These are phyloP conservation scores for Aquatica leii DNA, from an alignment of 2,888 invertebrate species.

Conservation along the genomic window DNA sequence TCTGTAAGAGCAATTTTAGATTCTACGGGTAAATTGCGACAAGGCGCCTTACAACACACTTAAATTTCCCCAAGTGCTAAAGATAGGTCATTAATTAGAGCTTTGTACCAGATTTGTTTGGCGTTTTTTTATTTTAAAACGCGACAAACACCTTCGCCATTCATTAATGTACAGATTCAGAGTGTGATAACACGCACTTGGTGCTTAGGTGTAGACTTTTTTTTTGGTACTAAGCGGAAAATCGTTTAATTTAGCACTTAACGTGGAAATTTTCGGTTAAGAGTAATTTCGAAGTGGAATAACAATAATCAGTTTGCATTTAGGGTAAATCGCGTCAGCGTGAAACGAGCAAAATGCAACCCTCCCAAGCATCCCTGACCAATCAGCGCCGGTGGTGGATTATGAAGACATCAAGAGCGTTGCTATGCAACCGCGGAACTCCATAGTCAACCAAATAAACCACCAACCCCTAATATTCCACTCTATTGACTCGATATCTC, in stretches of 20 bases:
- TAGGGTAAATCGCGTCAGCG: conserved; percentile 55
- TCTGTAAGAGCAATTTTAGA: conserved; percentile 27
- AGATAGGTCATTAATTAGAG: conserved; percentile 33
- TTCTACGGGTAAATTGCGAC: conserved; percentile 36
- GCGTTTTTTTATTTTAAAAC: conserved; percentile 11
- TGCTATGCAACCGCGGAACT: conserved; percentile 60
- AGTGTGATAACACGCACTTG: neutral
- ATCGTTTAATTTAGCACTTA: neutral
- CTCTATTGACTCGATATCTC: conserved; percentile 28
- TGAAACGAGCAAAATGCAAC: conserved; percentile 54
- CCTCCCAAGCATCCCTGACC: conserved; percentile 56
- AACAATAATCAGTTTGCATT: conserved; percentile 37
- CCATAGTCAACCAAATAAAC: conserved; percentile 48
- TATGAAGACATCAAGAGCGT: conserved; percentile 57
- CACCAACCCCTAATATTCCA: conserved; percentile 42
- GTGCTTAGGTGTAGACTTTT: no score
- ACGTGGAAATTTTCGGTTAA: conserved; percentile 14
- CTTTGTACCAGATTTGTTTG: conserved; percentile 10
- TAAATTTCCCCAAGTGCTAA: conserved; percentile 28
- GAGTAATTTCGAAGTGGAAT: conserved; percentile 18
- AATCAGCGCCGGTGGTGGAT: conserved; percentile 58
- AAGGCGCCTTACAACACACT: conserved; percentile 41
- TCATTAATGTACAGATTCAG: neutral
- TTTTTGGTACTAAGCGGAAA: no score
- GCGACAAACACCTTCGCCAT: no score